These are phyloP conservation scores for Ormyrus rosae DNA, from an alignment of 2,888 invertebrate species.

Conservation along the genomic window DNA sequence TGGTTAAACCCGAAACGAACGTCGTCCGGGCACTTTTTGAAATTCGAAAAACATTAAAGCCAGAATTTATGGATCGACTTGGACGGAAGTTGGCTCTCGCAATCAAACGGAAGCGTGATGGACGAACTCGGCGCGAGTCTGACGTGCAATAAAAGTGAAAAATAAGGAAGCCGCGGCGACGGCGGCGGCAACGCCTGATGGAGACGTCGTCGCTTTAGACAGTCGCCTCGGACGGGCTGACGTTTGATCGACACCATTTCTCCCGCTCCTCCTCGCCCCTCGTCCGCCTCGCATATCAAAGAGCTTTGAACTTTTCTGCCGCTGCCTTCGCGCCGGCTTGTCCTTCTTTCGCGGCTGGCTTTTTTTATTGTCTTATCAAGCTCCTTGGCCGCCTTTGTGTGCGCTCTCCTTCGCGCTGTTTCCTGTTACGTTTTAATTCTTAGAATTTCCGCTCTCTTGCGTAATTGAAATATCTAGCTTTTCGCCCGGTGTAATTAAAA, in stretches of 20 bases:
- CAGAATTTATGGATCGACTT: no score
- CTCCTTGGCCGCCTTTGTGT: background rate
- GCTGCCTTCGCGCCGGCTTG: background rate
- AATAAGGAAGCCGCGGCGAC: slow-evolving; percentile 55
- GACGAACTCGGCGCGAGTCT: slow-evolving; percentile 45
- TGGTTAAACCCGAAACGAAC: no score
- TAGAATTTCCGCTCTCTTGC: background rate
- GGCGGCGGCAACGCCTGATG: slow-evolving; percentile 67
- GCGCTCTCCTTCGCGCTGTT: background rate
- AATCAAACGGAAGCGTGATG: slow-evolving; percentile 44
- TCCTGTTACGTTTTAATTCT: background rate
- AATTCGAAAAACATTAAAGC: no score
- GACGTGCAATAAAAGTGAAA: slow-evolving; percentile 64
- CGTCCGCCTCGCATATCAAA: slow-evolving; percentile 39
- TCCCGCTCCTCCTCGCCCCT: slow-evolving; percentile 36
- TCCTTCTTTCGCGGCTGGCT: background rate
- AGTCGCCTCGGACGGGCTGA: slow-evolving; percentile 57
- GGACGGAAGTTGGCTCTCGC: background rate
- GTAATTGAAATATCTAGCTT: no score
- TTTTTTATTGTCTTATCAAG: background rate
- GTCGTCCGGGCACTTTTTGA: no score
- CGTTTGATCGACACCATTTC: slow-evolving; percentile 68
- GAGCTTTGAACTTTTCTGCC: slow-evolving; percentile 34
- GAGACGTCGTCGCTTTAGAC: slow-evolving; percentile 67
- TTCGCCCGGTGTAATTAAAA: no score